phyloP scores from a whole-genome alignment of 2,888 invertebrate genomes.

The Therioaphis trifolii region DNA sequence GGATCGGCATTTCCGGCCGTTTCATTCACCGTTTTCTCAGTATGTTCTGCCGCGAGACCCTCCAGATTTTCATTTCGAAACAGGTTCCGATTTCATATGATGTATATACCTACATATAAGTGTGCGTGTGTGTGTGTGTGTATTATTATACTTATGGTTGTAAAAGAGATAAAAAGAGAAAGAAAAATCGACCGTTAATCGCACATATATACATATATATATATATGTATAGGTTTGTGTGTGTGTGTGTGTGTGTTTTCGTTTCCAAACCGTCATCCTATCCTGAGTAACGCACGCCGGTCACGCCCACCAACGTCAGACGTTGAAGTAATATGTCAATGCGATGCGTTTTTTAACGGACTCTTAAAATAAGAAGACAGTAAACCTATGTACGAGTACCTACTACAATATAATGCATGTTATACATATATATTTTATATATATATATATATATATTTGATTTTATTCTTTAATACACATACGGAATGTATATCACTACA shows the following conservation, averaged over 20 bases:
- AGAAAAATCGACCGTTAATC: conserved; percentile 62
- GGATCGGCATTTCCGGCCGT: conserved; percentile 63
- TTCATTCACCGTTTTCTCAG: conserved; percentile 57
- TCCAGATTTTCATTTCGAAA: conserved; percentile 60
- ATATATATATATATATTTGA: no score
- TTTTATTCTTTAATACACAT: no score
- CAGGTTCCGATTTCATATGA: conserved; percentile 60
- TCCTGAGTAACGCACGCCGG: conserved; percentile 22
- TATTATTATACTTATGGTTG: conserved; percentile 22
- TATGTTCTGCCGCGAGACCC: conserved; percentile 16
- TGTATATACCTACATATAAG: background rate
- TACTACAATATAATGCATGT: no score
- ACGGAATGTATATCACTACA: no score
- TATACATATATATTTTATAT: no score
- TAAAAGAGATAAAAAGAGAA: conserved; percentile 36
- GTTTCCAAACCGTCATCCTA: conserved; percentile 1
- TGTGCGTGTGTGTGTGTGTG: background rate
- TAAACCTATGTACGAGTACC: background rate
- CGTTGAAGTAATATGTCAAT: conserved; percentile 3
- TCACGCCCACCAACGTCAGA: conserved; percentile 36
- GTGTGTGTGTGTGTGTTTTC: background rate
- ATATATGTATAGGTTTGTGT: background rate
- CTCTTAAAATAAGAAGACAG: background rate
- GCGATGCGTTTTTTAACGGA: conserved; percentile 12
- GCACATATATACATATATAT: background rate